Percentiles rank a stretch among this genome's conserved stretches.
These are phyloP conservation scores for Luperina testacea DNA, from an alignment of 2,888 invertebrate genomes.

Conservation along the genomic window DNA sequence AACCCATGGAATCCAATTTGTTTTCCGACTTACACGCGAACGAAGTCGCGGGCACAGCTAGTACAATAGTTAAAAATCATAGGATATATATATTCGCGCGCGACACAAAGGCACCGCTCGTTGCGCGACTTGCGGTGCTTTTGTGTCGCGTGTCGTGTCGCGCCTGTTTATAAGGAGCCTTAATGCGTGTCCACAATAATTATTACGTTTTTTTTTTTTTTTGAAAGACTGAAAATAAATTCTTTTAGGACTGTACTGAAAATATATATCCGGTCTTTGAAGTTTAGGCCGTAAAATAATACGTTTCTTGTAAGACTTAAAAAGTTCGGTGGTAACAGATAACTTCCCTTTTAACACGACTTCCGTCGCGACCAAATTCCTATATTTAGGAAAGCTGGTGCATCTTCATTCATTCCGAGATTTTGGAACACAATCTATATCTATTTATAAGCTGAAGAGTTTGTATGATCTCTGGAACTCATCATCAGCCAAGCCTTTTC, in stretches of 20 bases:
- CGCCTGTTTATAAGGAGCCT: too few relatives aligned
- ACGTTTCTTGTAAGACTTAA: slow-evolving; percentile 2
- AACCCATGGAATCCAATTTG: not conserved
- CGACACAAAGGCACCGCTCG: too few relatives aligned
- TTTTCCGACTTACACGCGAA: too few relatives aligned
- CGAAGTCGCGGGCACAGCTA: too few relatives aligned
- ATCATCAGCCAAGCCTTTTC: too few relatives aligned
- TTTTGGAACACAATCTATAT: not conserved
- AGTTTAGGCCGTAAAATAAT: slow-evolving; percentile 9
- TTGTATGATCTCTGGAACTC: too few relatives aligned
- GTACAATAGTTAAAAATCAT: not conserved
- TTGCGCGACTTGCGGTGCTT: too few relatives aligned
- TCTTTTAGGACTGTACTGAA: not conserved
- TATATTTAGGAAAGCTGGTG: slow-evolving; percentile 12
- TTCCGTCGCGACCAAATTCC: slow-evolving; percentile 12
- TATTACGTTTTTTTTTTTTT: not conserved
- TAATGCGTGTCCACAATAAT: not conserved
- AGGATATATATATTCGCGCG: too few relatives aligned
- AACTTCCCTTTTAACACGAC: slow-evolving; percentile 33
- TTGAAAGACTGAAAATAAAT: not conserved
- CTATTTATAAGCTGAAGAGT: too few relatives aligned
- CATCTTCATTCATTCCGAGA: slow-evolving; percentile 2
- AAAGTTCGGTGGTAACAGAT: slow-evolving; percentile 31
- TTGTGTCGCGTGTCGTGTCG: too few relatives aligned
- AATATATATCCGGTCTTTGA: slow-evolving; percentile 26